phyloP scores from a whole-genome alignment of 2,888 invertebrate species.

The Drosophila anceps region DNA sequence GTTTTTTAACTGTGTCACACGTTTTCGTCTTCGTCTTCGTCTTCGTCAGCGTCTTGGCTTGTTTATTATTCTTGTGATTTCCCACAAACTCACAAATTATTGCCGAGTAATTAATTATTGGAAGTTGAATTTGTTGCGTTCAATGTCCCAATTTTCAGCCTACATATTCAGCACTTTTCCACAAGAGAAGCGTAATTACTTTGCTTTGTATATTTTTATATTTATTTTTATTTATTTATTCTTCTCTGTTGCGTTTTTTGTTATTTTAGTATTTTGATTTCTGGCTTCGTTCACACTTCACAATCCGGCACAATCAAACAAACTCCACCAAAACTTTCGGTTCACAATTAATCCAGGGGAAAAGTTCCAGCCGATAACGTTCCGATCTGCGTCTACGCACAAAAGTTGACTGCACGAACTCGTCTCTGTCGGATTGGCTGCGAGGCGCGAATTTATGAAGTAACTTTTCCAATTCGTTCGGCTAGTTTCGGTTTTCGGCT shows the following conservation, averaged over 20 bases:
- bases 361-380: slow-evolving; percentile 40
- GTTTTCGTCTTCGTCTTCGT: slow-evolving; percentile 39
- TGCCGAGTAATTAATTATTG: slow-evolving; percentile 72
- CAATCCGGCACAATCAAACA: slow-evolving; percentile 26
- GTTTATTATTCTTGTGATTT: slow-evolving; percentile 65
- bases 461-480: slow-evolving; percentile 31
- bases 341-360: slow-evolving; percentile 17
- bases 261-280: slow-evolving; percentile 32
- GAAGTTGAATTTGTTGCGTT: slow-evolving; percentile 30
- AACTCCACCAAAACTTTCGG: slow-evolving; percentile 13
- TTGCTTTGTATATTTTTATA: slow-evolving; percentile 20
- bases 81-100: slow-evolving; percentile 51
- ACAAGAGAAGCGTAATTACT: slow-evolving; percentile 15
- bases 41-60: slow-evolving; percentile 32
- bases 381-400: slow-evolving; percentile 56
- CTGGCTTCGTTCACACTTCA: slow-evolving; percentile 12
- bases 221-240: background rate
- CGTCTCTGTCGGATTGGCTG: slow-evolving; percentile 30
- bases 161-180: slow-evolving; percentile 70
- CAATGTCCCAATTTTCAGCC: slow-evolving; percentile 64
- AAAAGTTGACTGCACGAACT: slow-evolving; percentile 39
- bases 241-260: background rate
- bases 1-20: slow-evolving; percentile 63
- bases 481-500: slow-evolving; percentile 28
- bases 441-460: slow-evolving; percentile 56